Evolutionary conservation across 2,113 vertebrate genomes (phyloP), one percentile per base, ranked within the genome.

Genomic region (Rostratula benghalensis): DNA sequence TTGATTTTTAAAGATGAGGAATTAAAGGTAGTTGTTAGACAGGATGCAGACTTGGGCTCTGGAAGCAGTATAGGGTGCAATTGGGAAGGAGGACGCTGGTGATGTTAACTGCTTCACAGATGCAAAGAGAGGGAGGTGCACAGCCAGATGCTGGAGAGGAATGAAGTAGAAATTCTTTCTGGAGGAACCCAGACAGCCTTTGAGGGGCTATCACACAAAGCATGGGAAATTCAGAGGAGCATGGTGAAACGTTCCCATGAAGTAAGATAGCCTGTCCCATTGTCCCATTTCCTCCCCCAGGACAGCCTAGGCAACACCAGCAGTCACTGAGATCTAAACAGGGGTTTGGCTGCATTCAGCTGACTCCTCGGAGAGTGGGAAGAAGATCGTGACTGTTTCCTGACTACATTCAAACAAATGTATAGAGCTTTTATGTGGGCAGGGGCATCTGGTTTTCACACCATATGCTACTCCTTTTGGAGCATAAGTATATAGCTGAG

Each of bases 351-450:
- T 91, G 80, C 69, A 11, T 94, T 90, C 94, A 92, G 81, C 91
- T 96, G 92, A 94, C 95, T 96, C 90, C 57, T 93, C 41, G 21
- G 69, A 68, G 94, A 93, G 96, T 96, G 91, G 96, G 95, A 96
- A 93, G 95, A 95, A 96, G 96, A 96, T 97, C 95, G 87, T 94
- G 96, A 96, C 96, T 97, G 89, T 85, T 97, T 97, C 96, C 86
- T 95, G 95, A 96, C 93, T 96, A 77, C 89, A 94, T 76, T 95
- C 57, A 95, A 95, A 92, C 89, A 97, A 96, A 96, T 51, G 89
- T 96, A 96, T 96, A 95, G 96, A 94, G 91, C 70, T 96, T 93
- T 94, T 67, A 92, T 83, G 96, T 96, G 93, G 96, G 95, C 87
- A 87, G 95, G 91, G 96, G 92, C 92, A 94, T 95, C 96, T 97